phyloP scores from a whole-genome alignment of 2,113 vertebrate genomes.

The Mormyrus lacerda region DNA sequence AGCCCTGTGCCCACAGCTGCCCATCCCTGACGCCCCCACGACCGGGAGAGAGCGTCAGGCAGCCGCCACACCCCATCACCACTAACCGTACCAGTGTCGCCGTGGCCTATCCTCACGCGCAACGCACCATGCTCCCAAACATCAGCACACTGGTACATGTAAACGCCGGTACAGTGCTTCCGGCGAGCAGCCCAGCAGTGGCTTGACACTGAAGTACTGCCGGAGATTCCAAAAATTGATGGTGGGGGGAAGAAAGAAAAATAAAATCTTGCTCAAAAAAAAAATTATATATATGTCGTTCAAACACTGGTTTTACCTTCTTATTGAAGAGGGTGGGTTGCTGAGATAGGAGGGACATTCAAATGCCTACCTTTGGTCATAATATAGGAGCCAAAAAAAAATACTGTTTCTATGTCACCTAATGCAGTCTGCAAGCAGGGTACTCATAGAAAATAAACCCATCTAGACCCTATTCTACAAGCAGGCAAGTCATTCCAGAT shows the following conservation, averaged over 20 bases:
- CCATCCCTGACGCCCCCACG: constrained; percentile 45
- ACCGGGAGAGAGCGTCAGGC: background rate
- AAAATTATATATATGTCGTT: background rate
- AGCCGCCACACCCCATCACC: background rate
- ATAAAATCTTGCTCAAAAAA: background rate
- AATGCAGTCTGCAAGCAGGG: background rate
- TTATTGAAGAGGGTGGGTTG: background rate
- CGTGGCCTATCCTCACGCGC: background rate
- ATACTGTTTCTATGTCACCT: background rate
- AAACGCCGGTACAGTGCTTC: background rate
- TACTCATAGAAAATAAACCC: background rate
- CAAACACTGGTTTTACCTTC: background rate
- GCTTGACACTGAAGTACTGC: background rate
- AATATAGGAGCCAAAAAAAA: background rate
- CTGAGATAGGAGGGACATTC: background rate
- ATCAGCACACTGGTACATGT: too few relatives aligned
- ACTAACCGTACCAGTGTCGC: background rate
- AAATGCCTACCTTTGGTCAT: background rate
- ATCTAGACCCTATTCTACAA: background rate
- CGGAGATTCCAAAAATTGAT: background rate
- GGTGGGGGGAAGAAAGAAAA: background rate
- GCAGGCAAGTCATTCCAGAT: background rate
- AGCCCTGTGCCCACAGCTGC: constrained; percentile 52
- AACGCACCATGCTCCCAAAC: background rate
- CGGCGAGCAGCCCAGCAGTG: background rate